Base-by-base conservation (phyloP, 2,113 vertebrate species). In the Menura novaehollandiae region DNA sequence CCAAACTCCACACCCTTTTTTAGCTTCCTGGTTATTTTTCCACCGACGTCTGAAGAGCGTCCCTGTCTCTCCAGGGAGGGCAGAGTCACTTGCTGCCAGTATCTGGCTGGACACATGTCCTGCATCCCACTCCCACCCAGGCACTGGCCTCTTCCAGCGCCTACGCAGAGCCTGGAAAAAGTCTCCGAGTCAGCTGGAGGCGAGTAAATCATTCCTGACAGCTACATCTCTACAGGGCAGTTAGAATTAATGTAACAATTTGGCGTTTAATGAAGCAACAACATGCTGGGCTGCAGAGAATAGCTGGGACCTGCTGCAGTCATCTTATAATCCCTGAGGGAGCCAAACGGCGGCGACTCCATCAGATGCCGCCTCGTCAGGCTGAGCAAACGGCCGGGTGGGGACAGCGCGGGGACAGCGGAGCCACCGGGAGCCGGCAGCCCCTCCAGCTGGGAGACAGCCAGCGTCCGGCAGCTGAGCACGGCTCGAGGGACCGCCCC, bases 211-310 rank as follows among this genome's bases (percentile, higher is more conserved):
- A 98, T 90, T 80, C 88, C 97, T 98, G 99, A 99, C 99, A 98
- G 98, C 98, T 98, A 99, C 98, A 98, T 98, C 98, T 99, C 98
- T 98, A 98, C 86, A 95, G 98, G 98, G 99, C 98, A 97, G 98
- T 95, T 98, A 98, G 98, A 97, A 98, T 99, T 98, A 99, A 98
- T 98, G 98, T 97, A 97, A 98, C 98, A 98, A 99, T 99, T 98
- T 98, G 98, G 97, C 96, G 92, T 97, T 98, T 99, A 98, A 99
- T 99, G 99, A 98, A 99, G 98, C 98, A 97, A 98, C 97, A 97
- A 96, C 93, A 87, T 8, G 95, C 89, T 5, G 86, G 88, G 93
- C 96, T 89, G 92, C 84, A 10, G 95, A 93, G 94, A 93, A 93
- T 66, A 84, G 91, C 85, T 9, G 73, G 83, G 93, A 97, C 96